Base-by-base conservation (phyloP, 1,140 invertebrate species). In the Neodiprion pinetum region DNA sequence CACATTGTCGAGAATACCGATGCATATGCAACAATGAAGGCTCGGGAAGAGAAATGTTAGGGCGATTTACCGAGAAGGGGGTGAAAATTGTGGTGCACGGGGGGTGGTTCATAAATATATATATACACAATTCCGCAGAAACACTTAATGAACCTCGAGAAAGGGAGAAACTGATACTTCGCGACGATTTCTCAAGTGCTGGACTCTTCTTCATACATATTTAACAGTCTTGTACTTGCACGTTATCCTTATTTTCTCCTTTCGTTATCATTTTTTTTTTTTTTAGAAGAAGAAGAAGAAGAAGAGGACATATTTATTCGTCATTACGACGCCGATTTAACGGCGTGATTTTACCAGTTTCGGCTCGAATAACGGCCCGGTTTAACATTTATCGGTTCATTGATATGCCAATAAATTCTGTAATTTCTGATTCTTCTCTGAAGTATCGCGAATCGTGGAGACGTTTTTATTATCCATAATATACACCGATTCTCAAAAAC, bases 341-440 rank as follows among this genome's bases (percentile, higher is more conserved):
- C n/a, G 53, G 11, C 53, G 2, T 40, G 28, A 40, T 40, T 40
- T 40, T 5, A 40, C 28, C 28, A 40, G 28, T 5, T 40, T 40
- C 28, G 28, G 28, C 28, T 40, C 28, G 28, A 40, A 40, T 40
- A 40, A 40, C 28, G 2, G 28, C 7, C 53, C 0, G n/a, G 53
- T 17, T 61, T 4, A 61, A 61, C 53, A 61, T 61, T 61, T 61
- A 61, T 61, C 53, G n/a, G 53, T 61, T 61, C 53, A 61, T 61
- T 61, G 11, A 1, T 10, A 61, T 9, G 53, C 53, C 53, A 61
- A 8, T 61, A 9, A 61, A 61, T 61, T 17, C 5, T 7, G n/a
- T 61, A 61, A 61, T 61, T 61, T 61, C 11, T 61, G n/a, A 61
- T 61, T 61, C 9, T 14, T 61, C 11, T 17, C 17, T 21, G 17